Conservation (phyloP, 2,797 vertebrate species). For the Pitangus sulphuratus region DNA sequence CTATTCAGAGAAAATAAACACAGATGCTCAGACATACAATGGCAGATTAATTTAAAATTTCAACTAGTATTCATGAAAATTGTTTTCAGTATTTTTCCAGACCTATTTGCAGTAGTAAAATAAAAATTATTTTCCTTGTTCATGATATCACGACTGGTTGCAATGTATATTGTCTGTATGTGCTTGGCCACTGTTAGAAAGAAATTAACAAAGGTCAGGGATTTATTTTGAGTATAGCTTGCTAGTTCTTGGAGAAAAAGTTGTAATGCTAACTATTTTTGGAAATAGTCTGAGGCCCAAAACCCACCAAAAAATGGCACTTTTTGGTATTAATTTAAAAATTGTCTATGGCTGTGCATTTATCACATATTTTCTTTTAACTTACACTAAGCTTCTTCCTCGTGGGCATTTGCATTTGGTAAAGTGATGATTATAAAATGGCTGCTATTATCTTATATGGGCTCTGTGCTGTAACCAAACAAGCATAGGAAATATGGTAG, state of each 20-base stretch:
- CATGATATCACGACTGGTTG: fast-evolving
- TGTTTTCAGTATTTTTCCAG: neutral
- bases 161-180: neutral
- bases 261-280: neutral
- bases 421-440: neutral
- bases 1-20: conserved; percentile 59
- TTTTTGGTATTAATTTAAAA: neutral
- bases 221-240: neutral
- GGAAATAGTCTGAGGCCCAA: neutral
- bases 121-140: neutral
- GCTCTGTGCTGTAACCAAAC: neutral
- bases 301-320: neutral
- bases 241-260: neutral
- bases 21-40: conserved; percentile 44
- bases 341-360: neutral
- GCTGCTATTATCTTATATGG: neutral
- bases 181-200: neutral
- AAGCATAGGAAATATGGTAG: neutral
- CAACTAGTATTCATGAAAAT: neutral
- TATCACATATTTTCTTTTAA: neutral
- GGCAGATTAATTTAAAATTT: conserved; percentile 24
- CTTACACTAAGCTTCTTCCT: neutral
- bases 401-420: neutral
- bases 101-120: neutral
- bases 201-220: neutral